Base-by-base conservation (phyloP, 2,888 invertebrate genomes). In the Dolomedes plantarius region DNA sequence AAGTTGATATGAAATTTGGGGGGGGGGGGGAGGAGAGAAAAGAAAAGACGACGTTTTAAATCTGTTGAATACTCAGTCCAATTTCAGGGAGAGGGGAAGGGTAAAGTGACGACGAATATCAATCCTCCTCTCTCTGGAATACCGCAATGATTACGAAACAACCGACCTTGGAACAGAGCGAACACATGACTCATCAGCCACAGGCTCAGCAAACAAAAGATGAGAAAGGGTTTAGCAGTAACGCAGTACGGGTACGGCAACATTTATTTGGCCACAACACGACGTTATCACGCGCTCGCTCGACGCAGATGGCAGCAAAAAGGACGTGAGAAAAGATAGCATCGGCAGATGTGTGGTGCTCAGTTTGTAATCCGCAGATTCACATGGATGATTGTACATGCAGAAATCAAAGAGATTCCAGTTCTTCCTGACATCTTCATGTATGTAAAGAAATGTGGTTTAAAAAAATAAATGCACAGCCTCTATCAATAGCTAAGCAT, bases 141-240 rank as follows among this genome's bases (percentile, higher is more conserved):
- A 56, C 56, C 23, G 56, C 56, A 56, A 56, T 23, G 23, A 56
- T 56, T 56, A 56, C 56, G 56, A 56, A 56, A 56, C 1, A 23
- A 1, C 23, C 56, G 56, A 56, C 56, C 56, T 56, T 56, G 56
- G 56, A 23, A 23, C 56, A 5, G 23, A 56, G 56, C 23, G 56
- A 56, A 46, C 56, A 5, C 56, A 56, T 56, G 41, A 46, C 23
- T 23, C 56, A 56, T 19, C 56, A 56, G 46, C 56, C 56, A 56
- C 23, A 56, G 41, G 56, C 56, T 46, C 56, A 6, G 56, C 56
- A 56, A 56, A 56, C 56, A 56, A 56, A 56, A 56, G 56, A 56
- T 23, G 56, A 23, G 16, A 56, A 56, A 56, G 56, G 56, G 56
- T 56, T 56, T 16, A 56, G 56, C 56, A 56, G 56, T 16, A 56